These are phyloP conservation scores for Sebastes reedi DNA, from an alignment of 2,797 vertebrate species.

Conservation along the genomic window DNA sequence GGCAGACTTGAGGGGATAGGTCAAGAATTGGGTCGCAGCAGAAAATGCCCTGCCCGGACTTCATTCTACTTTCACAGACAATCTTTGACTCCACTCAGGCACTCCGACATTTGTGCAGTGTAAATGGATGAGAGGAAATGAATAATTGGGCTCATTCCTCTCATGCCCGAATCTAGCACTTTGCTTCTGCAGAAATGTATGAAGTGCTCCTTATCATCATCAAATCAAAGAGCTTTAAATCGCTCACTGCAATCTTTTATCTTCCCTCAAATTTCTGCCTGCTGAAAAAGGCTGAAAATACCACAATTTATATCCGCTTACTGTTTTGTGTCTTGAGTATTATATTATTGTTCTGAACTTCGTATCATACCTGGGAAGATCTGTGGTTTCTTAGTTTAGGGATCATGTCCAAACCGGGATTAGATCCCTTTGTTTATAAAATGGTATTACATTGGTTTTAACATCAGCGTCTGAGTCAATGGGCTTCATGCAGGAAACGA, in stretches of 20 bases:
- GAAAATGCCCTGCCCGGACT: neutral
- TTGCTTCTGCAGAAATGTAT: conserved; percentile 29
- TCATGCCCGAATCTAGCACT: conserved; percentile 17
- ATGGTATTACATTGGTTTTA: no score
- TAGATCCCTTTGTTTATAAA: no score
- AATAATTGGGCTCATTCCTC: conserved; percentile 54
- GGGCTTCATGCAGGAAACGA: no score
- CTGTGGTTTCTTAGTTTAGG: no score
- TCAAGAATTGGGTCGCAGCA: conserved; percentile 16
- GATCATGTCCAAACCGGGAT: no score
- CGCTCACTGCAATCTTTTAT: conserved; percentile 16
- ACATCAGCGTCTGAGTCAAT: no score
- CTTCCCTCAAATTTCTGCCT: conserved; percentile 1
- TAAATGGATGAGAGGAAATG: conserved; percentile 40
- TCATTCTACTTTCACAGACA: conserved; percentile 21
- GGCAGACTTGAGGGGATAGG: neutral
- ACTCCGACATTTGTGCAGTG: conserved; percentile 8
- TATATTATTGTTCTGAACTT: neutral
- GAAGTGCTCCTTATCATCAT: conserved; percentile 30
- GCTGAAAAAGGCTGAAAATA: neutral
- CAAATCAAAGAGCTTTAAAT: conserved; percentile 45
- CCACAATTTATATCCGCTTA: neutral
- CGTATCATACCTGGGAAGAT: no score
- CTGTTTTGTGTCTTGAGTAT: neutral
- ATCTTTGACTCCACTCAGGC: conserved; percentile 25